Evolutionary conservation across 2,113 vertebrate species (phyloP), one percentile per base, ranked within the genome.

Genomic region (Crotalus helleri): DNA sequence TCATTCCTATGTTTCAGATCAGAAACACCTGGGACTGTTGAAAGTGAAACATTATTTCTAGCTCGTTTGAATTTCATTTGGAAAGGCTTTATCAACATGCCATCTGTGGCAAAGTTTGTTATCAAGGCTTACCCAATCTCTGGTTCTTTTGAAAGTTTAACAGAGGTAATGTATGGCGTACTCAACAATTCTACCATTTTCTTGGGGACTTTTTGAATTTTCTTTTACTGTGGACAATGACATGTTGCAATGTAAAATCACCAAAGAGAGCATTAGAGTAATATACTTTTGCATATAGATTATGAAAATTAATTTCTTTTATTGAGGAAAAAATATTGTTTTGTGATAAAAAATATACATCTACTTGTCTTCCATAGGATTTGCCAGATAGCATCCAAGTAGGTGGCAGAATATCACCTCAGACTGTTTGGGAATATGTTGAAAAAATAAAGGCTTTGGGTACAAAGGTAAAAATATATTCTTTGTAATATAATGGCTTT

Each of bases 371-470:
- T 91, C 69, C 5, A 8, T 92, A 99, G 99, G 99, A 99, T 96
- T 98, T 99, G 94, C 99, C 99, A 92, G 99, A 99, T 92, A 99
- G 98, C 93, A 98, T 99, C 96, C 99, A 99, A 97, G 98, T 99
- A 92, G 99, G 99, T 87, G 99, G 99, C 87, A 98, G 99, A 95
- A 99, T 99, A 96, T 99, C 98, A 69, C 99, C 99, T 93, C 99
- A 99, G 95, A 99, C 97, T 17, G 99, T 99, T 92, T 99, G 99
- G 99, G 99, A 99, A 96, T 99, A 99, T 94, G 98, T 99, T 92
- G 99, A 99, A 97, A 99, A 99, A 98, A 99, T 99, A 93, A 99
- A 99, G 95, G 99, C 99, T 93, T 99, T 98, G 57, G 99, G 99
- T 96, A 99, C 99, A 95, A 99, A 99, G 98, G 99, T 99, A 96